These are phyloP conservation scores for Musca domestica DNA, from an alignment of 1,140 invertebrate species.

Conservation along the genomic window DNA sequence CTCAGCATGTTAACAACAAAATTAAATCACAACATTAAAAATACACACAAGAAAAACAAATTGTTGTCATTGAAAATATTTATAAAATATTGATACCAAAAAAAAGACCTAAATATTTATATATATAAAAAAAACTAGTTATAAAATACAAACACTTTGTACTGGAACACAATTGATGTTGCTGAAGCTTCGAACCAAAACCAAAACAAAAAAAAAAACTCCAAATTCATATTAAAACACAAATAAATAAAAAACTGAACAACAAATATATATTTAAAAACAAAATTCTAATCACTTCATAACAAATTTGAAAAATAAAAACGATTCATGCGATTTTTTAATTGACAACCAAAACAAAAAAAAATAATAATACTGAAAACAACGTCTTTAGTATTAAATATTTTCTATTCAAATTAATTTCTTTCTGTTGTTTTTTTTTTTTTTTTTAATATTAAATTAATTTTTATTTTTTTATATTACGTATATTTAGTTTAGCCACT, in stretches of 20 bases:
- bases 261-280: background rate
- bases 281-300: background rate
- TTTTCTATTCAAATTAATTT: background rate
- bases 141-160: background rate
- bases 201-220: background rate
- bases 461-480: background rate
- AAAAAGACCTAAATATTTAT: background rate
- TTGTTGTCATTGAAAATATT: slow-evolving; percentile 13
- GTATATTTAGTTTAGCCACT: slow-evolving; percentile 13
- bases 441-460: background rate
- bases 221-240: background rate
- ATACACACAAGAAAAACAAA: background rate
- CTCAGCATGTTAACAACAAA: background rate
- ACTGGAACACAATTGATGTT: slow-evolving; percentile 19
- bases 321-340: background rate
- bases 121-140: background rate
- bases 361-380: background rate
- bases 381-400: slow-evolving; percentile 18
- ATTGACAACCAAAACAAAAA: background rate
- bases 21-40: background rate
- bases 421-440: background rate
- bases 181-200: slow-evolving; percentile 16
- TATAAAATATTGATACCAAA: background rate
- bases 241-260: background rate
- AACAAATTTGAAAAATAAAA: background rate